These are phyloP conservation scores for Drosophila quadrilineata DNA, from an alignment of 1,140 invertebrate genomes.

Conservation along the genomic window DNA sequence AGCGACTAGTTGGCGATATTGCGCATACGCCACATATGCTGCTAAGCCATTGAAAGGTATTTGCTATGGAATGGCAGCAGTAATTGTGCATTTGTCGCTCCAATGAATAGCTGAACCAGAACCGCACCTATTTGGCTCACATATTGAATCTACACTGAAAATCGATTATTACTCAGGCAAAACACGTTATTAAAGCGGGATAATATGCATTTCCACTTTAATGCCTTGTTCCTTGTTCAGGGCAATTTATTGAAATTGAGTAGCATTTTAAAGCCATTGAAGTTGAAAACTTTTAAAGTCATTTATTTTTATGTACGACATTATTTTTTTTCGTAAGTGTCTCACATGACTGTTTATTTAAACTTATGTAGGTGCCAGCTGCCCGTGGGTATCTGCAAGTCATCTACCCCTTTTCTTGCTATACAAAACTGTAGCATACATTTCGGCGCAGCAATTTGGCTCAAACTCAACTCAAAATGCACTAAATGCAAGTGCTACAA, in stretches of 20 bases:
- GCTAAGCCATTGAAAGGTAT: constrained; percentile 38
- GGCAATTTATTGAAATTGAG: background rate
- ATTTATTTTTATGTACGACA: too few relatives aligned
- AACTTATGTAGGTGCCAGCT: too few relatives aligned
- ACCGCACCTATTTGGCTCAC: constrained; percentile 2
- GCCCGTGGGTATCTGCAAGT: background rate
- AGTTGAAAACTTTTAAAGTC: too few relatives aligned
- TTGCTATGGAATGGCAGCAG: constrained; percentile 21
- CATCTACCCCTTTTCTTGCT: background rate
- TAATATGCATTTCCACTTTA: background rate
- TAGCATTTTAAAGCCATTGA: background rate
- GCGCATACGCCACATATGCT: constrained; percentile 43
- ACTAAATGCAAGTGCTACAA: constrained; percentile 37
- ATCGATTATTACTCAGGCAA: constrained; percentile 55
- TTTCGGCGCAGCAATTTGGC: constrained; percentile 42
- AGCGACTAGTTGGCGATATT: constrained; percentile 45
- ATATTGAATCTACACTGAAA: constrained; percentile 1
- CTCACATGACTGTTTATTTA: background rate
- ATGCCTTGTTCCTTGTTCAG: too few relatives aligned
- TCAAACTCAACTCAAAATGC: constrained; percentile 40
- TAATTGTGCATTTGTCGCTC: constrained; percentile 71
- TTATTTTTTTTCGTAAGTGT: too few relatives aligned
- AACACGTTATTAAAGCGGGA: constrained; percentile 39
- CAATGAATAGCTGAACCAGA: constrained; percentile 44
- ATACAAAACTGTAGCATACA: constrained; percentile 9